These are phyloP conservation scores for Sander vitreus DNA, from an alignment of 2,113 vertebrate species.

Conservation along the genomic window DNA sequence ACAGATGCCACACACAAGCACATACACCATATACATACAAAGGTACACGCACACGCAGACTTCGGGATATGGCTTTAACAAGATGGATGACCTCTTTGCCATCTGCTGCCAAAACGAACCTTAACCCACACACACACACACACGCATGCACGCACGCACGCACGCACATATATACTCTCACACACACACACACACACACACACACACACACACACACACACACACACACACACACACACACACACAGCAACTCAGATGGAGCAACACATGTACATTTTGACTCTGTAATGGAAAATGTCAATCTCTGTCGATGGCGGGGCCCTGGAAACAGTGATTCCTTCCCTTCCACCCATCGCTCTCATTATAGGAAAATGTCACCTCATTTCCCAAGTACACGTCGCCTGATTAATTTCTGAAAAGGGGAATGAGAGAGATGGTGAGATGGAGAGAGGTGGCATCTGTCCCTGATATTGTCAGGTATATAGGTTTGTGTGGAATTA, in stretches of 20 bases:
- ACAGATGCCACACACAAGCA: slow-evolving; percentile 29
- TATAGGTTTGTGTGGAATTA: background rate
- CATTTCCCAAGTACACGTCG: slow-evolving; percentile 78
- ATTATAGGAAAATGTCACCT: slow-evolving; percentile 85
- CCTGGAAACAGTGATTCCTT: slow-evolving; percentile 71
- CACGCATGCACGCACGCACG: slow-evolving; percentile 34
- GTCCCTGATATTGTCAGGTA: slow-evolving; percentile 17
- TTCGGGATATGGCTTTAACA: slow-evolving; percentile 76
- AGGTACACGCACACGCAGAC: slow-evolving; percentile 57
- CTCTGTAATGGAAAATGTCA: slow-evolving; percentile 88
- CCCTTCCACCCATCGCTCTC: slow-evolving; percentile 78
- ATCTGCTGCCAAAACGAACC: slow-evolving; percentile 68
- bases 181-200: slow-evolving; percentile 28
- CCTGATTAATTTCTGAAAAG: slow-evolving; percentile 81
- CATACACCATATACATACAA: slow-evolving; percentile 34
- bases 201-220: slow-evolving; percentile 38
- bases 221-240: slow-evolving; percentile 36
- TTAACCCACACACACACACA: slow-evolving; percentile 39
- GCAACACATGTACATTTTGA: slow-evolving; percentile 86
- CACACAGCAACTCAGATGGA: slow-evolving; percentile 62
- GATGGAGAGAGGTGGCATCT: slow-evolving; percentile 56
- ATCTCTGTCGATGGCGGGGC: slow-evolving; percentile 76
- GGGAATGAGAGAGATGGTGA: slow-evolving; percentile 43
- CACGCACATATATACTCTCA: too few species aligned
- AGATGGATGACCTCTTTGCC: slow-evolving; percentile 78